A percentile compares a stretch with the other conserved stretches of the same genome.
Conservation (phyloP, 2,888 invertebrate species). For the Anoplius nigerrimus region DNA sequence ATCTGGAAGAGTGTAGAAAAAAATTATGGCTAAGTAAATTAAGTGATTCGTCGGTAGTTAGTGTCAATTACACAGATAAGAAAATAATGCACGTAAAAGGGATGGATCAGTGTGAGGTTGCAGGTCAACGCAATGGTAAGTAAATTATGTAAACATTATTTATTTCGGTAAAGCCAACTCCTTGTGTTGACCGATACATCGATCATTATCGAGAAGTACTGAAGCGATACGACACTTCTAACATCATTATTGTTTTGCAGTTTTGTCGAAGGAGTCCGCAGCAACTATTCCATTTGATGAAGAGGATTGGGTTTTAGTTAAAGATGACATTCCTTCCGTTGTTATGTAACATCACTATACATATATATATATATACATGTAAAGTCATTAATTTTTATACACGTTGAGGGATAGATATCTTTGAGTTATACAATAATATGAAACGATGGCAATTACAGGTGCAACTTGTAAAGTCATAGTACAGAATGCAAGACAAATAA, state of each 20-base stretch:
- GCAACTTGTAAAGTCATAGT: no score
- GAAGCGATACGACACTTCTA: neutral
- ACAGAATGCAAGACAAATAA: no score
- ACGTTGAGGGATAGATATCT: no score
- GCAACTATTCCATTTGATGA: conserved; percentile 62
- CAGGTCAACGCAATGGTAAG: conserved; percentile 65
- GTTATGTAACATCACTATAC: conserved; percentile 21
- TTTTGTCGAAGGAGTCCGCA: conserved; percentile 66
- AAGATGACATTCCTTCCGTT: conserved; percentile 41
- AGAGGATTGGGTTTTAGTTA: conserved; percentile 70
- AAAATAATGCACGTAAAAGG: conserved; percentile 43
- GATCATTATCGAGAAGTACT: neutral
- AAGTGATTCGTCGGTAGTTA: conserved; percentile 35
- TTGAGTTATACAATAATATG: no score
- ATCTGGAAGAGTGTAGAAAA: conserved; percentile 67
- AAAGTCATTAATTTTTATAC: no score
- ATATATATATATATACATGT: no score
- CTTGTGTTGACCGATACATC: neutral
- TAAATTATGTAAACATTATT: conserved; percentile 19
- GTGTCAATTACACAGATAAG: conserved; percentile 30
- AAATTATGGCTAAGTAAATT: conserved; percentile 57
- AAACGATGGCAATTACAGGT: no score
- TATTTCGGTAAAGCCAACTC: neutral
- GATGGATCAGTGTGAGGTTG: conserved; percentile 52
- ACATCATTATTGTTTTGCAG: conserved; percentile 54